Conservation (phyloP, 2,113 vertebrate species). For the Datnioides undecimradiatus region DNA sequence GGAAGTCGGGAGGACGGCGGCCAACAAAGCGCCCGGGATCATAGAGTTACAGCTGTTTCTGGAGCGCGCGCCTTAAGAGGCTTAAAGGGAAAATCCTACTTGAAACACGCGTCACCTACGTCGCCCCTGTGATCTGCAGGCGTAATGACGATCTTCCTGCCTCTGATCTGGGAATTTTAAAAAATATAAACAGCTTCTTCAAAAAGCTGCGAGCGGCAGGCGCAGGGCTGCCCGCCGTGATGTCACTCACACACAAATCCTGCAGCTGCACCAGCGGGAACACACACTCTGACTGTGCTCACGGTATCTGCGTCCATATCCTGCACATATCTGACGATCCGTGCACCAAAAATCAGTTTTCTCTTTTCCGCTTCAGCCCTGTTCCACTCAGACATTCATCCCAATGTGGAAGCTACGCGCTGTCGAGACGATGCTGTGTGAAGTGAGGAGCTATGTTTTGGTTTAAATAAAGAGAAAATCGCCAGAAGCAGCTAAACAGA, state of each 20-base stretch:
- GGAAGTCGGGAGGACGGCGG: slow-evolving; percentile 10
- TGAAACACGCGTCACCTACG: slow-evolving; percentile 30
- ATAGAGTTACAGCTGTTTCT: slow-evolving; percentile 42
- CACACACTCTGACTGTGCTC: slow-evolving; percentile 16
- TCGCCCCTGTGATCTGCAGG: slow-evolving; percentile 42
- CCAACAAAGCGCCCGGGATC: slow-evolving; percentile 36
- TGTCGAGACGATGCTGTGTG: too few species aligned
- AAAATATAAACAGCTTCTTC: slow-evolving; percentile 7
- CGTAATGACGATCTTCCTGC: slow-evolving; percentile 36
- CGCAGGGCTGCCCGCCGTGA: slow-evolving; percentile 2
- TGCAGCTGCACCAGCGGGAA: slow-evolving; percentile 39
- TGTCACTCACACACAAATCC: slow-evolving; percentile 38
- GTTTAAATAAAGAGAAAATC: too few species aligned
- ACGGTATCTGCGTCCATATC: too few species aligned
- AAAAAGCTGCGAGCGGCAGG: slow-evolving; percentile 20
- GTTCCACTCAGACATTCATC: too few species aligned
- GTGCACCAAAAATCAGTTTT: too few species aligned
- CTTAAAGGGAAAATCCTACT: slow-evolving; percentile 55
- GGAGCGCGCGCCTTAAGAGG: slow-evolving; percentile 36
- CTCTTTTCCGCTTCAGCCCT: too few species aligned
- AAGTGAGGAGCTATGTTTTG: too few species aligned
- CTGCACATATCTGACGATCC: not conserved
- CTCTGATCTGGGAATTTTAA: slow-evolving; percentile 38
- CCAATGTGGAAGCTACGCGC: too few species aligned
- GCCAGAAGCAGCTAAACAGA: too few species aligned